Percentiles rank a stretch among this genome's conserved stretches.
Evolutionary conservation across 2,113 vertebrate genomes (phyloP).

Genomic region (Channa argus): DNA sequence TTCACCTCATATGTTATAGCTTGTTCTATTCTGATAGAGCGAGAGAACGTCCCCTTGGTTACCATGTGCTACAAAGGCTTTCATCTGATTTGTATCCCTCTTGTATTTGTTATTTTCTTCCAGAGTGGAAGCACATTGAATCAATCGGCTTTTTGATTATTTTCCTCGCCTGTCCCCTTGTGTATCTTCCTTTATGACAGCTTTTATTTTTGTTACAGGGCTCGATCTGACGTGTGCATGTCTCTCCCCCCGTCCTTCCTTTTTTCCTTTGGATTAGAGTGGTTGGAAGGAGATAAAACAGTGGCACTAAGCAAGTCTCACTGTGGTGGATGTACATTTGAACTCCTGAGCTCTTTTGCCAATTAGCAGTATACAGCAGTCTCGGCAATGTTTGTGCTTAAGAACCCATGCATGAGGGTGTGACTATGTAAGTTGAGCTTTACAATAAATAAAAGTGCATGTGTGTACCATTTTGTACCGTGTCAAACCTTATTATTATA

Average conservation of each 20-base stretch:
- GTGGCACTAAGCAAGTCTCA: slow-evolving; percentile 21
- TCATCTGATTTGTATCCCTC: slow-evolving; percentile 29
- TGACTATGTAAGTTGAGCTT: no score
- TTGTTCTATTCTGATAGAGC: slow-evolving; percentile 59
- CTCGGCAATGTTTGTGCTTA: slow-evolving; percentile 16
- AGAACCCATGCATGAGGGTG: no score
- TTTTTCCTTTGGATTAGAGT: slow-evolving; percentile 35
- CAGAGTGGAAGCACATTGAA: slow-evolving; percentile 3
- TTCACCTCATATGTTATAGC: slow-evolving; percentile 53
- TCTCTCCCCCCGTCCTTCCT: slow-evolving; percentile 3
- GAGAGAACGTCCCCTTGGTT: slow-evolving; percentile 29
- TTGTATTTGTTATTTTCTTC: slow-evolving; percentile 34
- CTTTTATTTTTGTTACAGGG: slow-evolving; percentile 41
- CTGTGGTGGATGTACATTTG: slow-evolving; percentile 43
- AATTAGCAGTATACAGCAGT: slow-evolving; percentile 45
- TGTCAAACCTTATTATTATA: no score
- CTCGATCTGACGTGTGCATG: slow-evolving; percentile 23
- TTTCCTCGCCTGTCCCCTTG: slow-evolving; percentile 15
- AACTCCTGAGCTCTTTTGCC: slow-evolving; percentile 51
- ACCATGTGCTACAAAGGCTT: slow-evolving; percentile 23
- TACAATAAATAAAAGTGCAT: no score
- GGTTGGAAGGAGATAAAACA: slow-evolving; percentile 43
- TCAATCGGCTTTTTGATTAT: slow-evolving; percentile 26
- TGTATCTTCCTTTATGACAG: slow-evolving; percentile 6
- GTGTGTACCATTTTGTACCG: no score